phyloP scores from a whole-genome alignment of 2,797 vertebrate species.

The Ptychobarbus kaznakovi region DNA sequence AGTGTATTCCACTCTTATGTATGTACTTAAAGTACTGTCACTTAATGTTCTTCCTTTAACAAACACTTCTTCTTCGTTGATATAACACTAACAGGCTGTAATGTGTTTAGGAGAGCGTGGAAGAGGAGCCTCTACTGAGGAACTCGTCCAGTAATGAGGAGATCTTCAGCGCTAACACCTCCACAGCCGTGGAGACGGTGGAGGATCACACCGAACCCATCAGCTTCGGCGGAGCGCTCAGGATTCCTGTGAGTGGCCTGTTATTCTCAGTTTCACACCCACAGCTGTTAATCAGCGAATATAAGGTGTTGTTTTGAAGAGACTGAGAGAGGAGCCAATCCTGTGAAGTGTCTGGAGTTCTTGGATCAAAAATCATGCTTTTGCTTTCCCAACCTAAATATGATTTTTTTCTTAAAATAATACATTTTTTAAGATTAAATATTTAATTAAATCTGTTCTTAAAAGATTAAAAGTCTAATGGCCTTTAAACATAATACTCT shows the following conservation, averaged over 20 bases:
- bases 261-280: constrained; percentile 6
- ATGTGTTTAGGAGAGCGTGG: constrained; percentile 61
- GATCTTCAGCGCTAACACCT: constrained; percentile 67
- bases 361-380: not conserved
- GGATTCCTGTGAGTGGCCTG: constrained; percentile 87
- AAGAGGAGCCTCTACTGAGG: constrained; percentile 70
- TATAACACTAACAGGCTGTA: constrained; percentile 1
- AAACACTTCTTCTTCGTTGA: not conserved
- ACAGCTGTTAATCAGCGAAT: not conserved
- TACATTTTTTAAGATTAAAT: not conserved
- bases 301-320: not conserved
- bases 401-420: not conserved
- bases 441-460: not conserved
- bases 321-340: not conserved
- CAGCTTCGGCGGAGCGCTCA: constrained; percentile 87
- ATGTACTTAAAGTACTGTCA: not conserved
- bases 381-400: not conserved
- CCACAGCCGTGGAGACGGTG: constrained; percentile 57
- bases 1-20: not conserved
- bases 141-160: constrained; percentile 61
- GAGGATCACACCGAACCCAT: constrained; percentile 82
- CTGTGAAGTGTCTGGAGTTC: not conserved
- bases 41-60: not conserved
- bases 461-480: not conserved
- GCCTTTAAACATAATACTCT: not conserved